Evolutionary conservation across 2,888 invertebrate genomes (phyloP).

Genomic region (Lithophane ornitopus): DNA sequence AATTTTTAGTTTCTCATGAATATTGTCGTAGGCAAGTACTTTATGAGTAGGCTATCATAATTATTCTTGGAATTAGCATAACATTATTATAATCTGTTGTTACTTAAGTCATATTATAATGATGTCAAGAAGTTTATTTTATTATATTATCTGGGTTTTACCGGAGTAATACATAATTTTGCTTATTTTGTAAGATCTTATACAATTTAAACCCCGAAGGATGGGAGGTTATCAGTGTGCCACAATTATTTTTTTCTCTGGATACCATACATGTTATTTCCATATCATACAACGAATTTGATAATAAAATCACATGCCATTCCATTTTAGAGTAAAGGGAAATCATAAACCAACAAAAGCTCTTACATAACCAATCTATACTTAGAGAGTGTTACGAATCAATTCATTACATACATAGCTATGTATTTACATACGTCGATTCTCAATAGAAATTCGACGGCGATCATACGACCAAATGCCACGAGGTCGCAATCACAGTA

Average conservation of each 20-base stretch:
- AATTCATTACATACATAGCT: constrained; percentile 50
- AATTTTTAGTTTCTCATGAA: constrained; percentile 14
- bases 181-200: background rate
- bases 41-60: background rate
- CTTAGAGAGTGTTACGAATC: constrained; percentile 62
- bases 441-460: constrained; percentile 65
- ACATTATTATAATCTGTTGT: constrained; percentile 2
- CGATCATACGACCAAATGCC: constrained; percentile 51
- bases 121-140: background rate
- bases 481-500: constrained; percentile 65
- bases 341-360: constrained; percentile 45
- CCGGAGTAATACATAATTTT: background rate
- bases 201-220: background rate
- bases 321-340: constrained; percentile 37
- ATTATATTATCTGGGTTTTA: constrained; percentile 11
- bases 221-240: constrained; percentile 22
- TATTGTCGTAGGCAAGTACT: constrained; percentile 7
- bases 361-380: constrained; percentile 49
- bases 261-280: background rate
- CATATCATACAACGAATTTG: too few species aligned
- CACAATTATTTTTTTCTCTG: background rate
- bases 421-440: constrained; percentile 43
- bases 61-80: constrained; percentile 7
- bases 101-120: background rate
- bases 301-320: constrained; percentile 13